Base-by-base conservation (phyloP, 2,113 vertebrate genomes). In the Sakesphorus luctuosus region DNA sequence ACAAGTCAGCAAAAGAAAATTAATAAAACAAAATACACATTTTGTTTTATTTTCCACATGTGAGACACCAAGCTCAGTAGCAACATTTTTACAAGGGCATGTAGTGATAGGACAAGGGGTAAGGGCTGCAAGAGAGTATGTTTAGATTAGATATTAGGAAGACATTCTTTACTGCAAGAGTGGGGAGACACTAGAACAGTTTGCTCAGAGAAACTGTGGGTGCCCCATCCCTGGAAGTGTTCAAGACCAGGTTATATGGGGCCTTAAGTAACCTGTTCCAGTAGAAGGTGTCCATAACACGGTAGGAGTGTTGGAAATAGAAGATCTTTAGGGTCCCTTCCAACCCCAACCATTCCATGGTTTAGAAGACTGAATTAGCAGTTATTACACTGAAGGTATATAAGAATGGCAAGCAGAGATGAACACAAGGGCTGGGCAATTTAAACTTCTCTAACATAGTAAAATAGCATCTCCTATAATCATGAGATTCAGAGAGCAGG, bases 1-100 rank as follows among this genome's bases (percentile, higher is more conserved):
- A 3, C 40, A 80, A 85, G 58, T 88, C 90, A 94, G 50, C 49
- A 89, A 61, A 88, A 75, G 50, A 89, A 95, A 94, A 84, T 31
- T 53, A 83, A 52, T 58, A 66, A 79, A 93, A 55, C 29, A 31
- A 49, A 68, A 89, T 7, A 65, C 18, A 59, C 3, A 0, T 68
- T 87, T 80, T 77, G 35, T 62, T 96, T 89, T 67, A 71, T 61
- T 95, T 52, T 50, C 40, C 47, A 43, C 63, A 68, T 0, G 0
- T 50, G 88, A 92, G 71, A 62, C 53, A n/a, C 0, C 44, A 63
- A 74, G 40, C 53, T 65, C 75, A 76, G 72, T 0, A 89, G 25
- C 36, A 85, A 66, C 15, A 40, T 52, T 76, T 62, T 62, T 36
- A 43, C 35, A 77, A 43, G 14, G 8, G 25, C 24, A 10, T 15